Evolutionary conservation across 1,140 invertebrate genomes (phyloP), one percentile per base, ranked within the genome.

Genomic region (Heliothis subflexa): DNA sequence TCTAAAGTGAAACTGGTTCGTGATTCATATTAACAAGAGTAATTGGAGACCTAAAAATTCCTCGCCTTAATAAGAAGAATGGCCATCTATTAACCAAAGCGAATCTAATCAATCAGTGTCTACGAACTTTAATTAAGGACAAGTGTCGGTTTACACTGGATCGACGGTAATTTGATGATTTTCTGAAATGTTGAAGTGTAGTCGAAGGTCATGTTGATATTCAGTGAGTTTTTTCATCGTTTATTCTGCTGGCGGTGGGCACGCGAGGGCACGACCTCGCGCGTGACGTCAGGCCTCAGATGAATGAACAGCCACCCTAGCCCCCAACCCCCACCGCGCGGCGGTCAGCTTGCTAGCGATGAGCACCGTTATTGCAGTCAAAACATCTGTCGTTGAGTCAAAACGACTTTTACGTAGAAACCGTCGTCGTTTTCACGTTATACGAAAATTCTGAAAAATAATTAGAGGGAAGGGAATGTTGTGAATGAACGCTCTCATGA

Each of bases 271-370:
- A 89, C 78, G 89, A 91, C 90, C 92, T 87, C 85, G 83, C 28
- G 66, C 81, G 83, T 91, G 88, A 93, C 91, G 91, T 92, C 90
- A 91, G 78, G 78, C 62, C 61, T 79, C 88, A 87, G 89, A 91
- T 91, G 92, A 91, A 91, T 90, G 91, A 91, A 88, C 88, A 89
- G 81, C 83, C 81, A 82, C 88, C 83, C 81, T 72, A 71, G 62
- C 61, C 79, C 59, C 73, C 73, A 77, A 80, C 84, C 79, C 64
- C 45, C 62, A 74, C 78, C 80, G n/a, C 84, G 81, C 79, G 78
- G 79, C 83, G 90, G 89, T 88, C 87, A 91, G 83, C 84, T 88
- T 86, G 81, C 83, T 80, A 81, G 66, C 83, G 79, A 88, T 82
- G 83, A 85, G 83, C 82, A 84, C 79, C 81, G 85, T 88, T 92